Base-by-base conservation (phyloP, 92 coral and sea anemone species). In the Desmophyllum pertusum region DNA sequence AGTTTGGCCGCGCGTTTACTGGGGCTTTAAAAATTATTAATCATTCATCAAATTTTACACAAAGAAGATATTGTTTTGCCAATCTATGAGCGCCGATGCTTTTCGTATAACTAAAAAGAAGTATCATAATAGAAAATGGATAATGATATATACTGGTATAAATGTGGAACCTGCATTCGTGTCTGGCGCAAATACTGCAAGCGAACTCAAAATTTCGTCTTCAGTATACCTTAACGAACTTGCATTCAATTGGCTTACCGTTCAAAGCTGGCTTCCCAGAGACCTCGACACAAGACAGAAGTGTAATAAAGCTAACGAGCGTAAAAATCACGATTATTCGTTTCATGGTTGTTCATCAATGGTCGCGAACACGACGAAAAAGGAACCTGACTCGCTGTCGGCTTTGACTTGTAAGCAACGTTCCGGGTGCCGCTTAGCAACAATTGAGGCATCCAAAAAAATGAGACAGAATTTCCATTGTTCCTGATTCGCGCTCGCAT, bases 181-280 rank as follows among this genome's bases (percentile, higher is more conserved):
- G 35, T 11, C 41, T 1, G 33, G 64, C 42, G 42, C 37, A 35
- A 48, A 48, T 21, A 21, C 25, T 27, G n/a, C 14, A 7, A 38
- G 13, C 70, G 30, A 77, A 77, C 14, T 25, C 30, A 59, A 75
- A 51, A 3, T 31, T 8, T 17, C 5, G 27, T 19, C 11, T 23
- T 21, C 11, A 38, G 5, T 25, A 2, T 6, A 23, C 2, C 37
- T n/a, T 0, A 17, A 29, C 30, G 3, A 67, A 13, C 62, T 48
- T 52, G 42, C 31, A 14, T 39, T 50, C 52, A 6, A 15, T 18
- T 39, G 0, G 5, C 85, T 53, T 81, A 81, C 85, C 85, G 78
- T 81, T 81, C 13, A 81, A 45, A 39, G 85, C 79, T 30, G 85
- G 85, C 45, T 81, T 81, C 38, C 55, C 85, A 33, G 29, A 52